Percentiles rank a stretch among this genome's conserved stretches.
phyloP scores from a whole-genome alignment of 2,797 vertebrate genomes.

The Nothura maculosa region DNA sequence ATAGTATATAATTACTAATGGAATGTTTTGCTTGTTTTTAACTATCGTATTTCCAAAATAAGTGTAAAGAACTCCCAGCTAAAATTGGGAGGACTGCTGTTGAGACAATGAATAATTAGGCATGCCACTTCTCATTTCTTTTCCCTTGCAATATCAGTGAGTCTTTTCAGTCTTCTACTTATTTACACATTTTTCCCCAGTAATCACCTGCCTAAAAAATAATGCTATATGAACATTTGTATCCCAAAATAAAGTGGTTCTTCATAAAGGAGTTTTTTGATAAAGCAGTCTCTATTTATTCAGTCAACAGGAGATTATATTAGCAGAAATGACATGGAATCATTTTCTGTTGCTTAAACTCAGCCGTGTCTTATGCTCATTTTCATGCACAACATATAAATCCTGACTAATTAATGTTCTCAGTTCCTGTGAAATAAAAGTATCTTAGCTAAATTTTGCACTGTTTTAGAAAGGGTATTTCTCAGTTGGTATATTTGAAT shows the following conservation, averaged over 20 bases:
- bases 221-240: background rate
- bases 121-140: background rate
- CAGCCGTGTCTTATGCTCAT: slow-evolving; percentile 15
- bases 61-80: background rate
- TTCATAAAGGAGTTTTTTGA: background rate
- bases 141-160: background rate
- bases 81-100: background rate
- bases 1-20: background rate
- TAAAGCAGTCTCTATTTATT: background rate
- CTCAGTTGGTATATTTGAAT: slow-evolving; percentile 52
- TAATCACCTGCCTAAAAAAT: background rate
- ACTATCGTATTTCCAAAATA: background rate
- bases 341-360: slow-evolving; percentile 30
- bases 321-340: background rate
- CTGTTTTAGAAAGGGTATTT: slow-evolving; percentile 31
- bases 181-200: accelerated
- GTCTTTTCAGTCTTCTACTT: background rate
- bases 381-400: slow-evolving; percentile 61
- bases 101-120: background rate
- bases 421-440: slow-evolving; percentile 44
- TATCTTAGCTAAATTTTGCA: slow-evolving; percentile 59
- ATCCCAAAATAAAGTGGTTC: background rate
- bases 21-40: background rate
- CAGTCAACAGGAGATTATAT: background rate
- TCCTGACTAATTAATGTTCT: slow-evolving; percentile 43